phyloP scores from a whole-genome alignment of 2,113 vertebrate species.

The Micromys minutus region DNA sequence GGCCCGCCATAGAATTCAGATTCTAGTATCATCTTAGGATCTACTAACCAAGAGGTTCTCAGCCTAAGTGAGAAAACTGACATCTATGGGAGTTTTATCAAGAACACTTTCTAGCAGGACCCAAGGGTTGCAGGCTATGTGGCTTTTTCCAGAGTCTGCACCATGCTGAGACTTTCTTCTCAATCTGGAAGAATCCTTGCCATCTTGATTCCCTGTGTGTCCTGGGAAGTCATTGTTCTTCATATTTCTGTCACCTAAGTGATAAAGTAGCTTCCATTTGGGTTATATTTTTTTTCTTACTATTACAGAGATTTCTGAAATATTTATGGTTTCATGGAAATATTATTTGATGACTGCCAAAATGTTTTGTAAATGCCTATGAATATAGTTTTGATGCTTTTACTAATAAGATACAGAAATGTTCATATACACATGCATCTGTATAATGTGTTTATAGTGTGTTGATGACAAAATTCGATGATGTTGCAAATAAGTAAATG shows the following conservation, averaged over 20 bases:
- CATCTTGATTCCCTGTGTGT: background rate
- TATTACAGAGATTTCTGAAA: background rate
- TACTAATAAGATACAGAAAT: background rate
- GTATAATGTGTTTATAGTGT: accelerated
- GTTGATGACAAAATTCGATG: background rate
- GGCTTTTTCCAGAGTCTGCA: background rate
- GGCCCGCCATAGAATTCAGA: background rate
- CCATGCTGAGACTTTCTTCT: background rate
- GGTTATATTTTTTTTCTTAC: background rate
- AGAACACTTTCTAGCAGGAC: background rate
- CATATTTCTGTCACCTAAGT: background rate
- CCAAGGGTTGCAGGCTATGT: background rate
- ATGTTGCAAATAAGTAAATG: accelerated
- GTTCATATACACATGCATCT: background rate
- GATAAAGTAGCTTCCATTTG: background rate
- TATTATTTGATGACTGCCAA: background rate
- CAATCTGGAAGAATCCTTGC: background rate
- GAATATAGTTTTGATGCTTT: background rate
- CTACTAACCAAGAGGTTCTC: background rate
- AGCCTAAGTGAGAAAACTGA: background rate
- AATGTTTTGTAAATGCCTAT: background rate
- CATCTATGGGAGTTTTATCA: background rate
- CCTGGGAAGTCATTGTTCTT: background rate
- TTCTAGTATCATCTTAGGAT: background rate
- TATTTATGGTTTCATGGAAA: background rate